Base-by-base conservation (phyloP, 2,888 invertebrate genomes). In the Agrilus mali region DNA sequence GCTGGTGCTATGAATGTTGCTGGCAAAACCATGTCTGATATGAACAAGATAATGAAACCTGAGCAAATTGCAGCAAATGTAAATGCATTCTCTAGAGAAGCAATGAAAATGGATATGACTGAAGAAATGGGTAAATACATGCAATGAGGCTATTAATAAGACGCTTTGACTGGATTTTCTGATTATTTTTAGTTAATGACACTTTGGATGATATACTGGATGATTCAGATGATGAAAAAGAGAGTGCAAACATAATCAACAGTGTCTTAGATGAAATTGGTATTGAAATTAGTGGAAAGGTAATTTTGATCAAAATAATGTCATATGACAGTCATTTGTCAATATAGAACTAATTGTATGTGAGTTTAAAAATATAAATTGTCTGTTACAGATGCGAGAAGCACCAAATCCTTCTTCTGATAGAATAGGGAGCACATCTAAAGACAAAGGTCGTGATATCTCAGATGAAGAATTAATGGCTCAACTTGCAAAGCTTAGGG, bases 231-330 rank as follows among this genome's bases (percentile, higher is more conserved):
- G 94, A 94, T 65, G 93, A 94, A 63, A 83, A 85, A 52, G 92
- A 93, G 65, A 77, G 82, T 56, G 87, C 92, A 59, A 81, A 82
- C 50, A 80, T 95, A 67, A 84, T 94, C n/a, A 80, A 75, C 58
- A 78, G 88, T 68, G 90, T 94, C 34, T 73, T 94, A n/a, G 94
- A 94, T 69, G 94, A 95, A 70, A 94, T 95, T 57, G 94, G 94
- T 49, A 94, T 95, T 65, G 94, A 95, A 68, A 82, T 92, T 49
- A 84, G 86, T 51, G 88, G 87, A 57, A 87, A 90, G 76, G 86
- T 86, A 64, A 20, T 15, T 12, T 20, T 12, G 32, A 13, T 17
- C 36, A 27, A 16, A 34, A 15, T 43, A n/a, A n/a, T n/a, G n/a
- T n/a, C n/a, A n/a, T n/a, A n/a, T n/a, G n/a, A n/a, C n/a, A n/a